Evolutionary conservation across 2,888 invertebrate genomes (phyloP).

Genomic region (Aphidius colemani): DNA sequence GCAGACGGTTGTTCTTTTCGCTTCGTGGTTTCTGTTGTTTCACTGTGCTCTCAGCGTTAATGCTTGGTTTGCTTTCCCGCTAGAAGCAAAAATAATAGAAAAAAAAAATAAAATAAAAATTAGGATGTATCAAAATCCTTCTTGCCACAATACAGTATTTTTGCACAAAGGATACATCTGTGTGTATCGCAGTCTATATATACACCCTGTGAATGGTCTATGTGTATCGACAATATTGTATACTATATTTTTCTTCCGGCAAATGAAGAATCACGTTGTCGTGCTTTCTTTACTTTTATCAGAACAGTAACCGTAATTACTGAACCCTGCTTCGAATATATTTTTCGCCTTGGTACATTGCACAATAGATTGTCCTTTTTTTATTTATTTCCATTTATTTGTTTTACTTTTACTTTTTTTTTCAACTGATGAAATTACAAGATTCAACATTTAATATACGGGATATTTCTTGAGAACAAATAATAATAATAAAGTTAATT

Average conservation of each 20-base stretch:
- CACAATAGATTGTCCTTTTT: constrained; percentile 7
- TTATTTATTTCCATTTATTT: neutral
- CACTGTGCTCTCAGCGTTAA: constrained; percentile 54
- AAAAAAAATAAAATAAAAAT: constrained; percentile 18
- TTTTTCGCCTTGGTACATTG: constrained; percentile 25
- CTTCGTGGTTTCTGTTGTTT: constrained; percentile 51
- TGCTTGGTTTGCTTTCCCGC: constrained; percentile 33
- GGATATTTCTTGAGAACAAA: too few species aligned
- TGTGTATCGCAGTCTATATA: constrained; percentile 1
- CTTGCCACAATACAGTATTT: constrained; percentile 20
- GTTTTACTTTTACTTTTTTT: too few species aligned
- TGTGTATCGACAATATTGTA: constrained; percentile 31
- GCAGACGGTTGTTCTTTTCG: constrained; percentile 43
- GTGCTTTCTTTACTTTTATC: constrained; percentile 21
- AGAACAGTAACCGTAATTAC: constrained; percentile 32
- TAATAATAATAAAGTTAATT: too few species aligned
- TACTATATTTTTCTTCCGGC: constrained; percentile 11
- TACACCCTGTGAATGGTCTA: constrained; percentile 21
- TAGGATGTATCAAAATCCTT: constrained; percentile 22
- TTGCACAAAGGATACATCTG: neutral
- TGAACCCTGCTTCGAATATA: constrained; percentile 29
- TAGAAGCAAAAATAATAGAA: neutral
- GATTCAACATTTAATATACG: too few species aligned
- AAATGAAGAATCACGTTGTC: constrained; percentile 27
- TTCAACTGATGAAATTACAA: too few species aligned